phyloP scores from a whole-genome alignment of 2,113 vertebrate genomes.

The Promerops cafer region DNA sequence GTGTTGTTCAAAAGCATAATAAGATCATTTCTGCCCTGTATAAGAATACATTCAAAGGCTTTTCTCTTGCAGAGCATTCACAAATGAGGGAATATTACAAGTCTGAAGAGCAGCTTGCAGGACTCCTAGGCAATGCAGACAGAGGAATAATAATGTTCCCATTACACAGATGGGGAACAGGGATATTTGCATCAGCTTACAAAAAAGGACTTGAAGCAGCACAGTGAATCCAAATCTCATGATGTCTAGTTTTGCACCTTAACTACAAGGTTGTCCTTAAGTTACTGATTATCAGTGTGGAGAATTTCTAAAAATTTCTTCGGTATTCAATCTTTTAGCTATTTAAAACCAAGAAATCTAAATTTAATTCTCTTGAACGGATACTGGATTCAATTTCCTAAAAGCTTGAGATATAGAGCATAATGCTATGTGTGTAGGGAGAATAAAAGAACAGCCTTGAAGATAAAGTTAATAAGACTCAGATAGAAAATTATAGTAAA shows the following conservation, averaged over 20 bases:
- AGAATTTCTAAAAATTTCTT: neutral
- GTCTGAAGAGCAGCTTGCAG: neutral
- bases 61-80: neutral
- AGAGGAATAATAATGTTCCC: slow-evolving; percentile 1
- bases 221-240: neutral
- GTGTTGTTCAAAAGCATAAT: neutral
- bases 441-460: neutral
- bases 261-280: neutral
- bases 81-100: neutral
- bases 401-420: slow-evolving; percentile 2
- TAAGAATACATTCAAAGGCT: neutral
- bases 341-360: neutral
- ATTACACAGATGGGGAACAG: neutral
- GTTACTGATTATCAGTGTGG: neutral
- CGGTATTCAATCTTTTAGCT: neutral
- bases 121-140: neutral
- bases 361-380: slow-evolving; percentile 9
- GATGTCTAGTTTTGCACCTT: neutral
- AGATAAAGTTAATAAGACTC: slow-evolving; percentile 28
- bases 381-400: slow-evolving; percentile 29
- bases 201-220: neutral
- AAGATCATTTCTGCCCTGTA: neutral
- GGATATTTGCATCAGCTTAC: neutral
- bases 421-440: neutral
- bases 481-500: neutral